Conservation (phyloP, 2,888 invertebrate species). For the Caenorhabditis imperialis region DNA sequence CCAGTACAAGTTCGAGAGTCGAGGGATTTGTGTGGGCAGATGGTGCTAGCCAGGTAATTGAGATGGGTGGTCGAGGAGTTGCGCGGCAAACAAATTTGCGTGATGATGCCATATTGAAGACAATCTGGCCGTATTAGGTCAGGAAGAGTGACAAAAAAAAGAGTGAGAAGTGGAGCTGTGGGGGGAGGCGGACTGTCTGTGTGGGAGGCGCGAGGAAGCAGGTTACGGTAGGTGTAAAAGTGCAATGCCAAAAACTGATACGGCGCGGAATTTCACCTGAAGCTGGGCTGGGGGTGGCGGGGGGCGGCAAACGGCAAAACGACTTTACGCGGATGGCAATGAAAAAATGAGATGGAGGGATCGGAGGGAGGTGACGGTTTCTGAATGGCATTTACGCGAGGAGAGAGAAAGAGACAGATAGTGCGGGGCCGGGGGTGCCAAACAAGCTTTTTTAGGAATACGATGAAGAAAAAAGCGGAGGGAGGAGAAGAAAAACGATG, state of each 20-base stretch:
- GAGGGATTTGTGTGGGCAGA: conserved; percentile 16
- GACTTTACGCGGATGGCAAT: conserved; percentile 54
- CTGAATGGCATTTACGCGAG: conserved; percentile 55
- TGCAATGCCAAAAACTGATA: conserved; percentile 38
- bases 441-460: conserved; percentile 58
- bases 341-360: conserved; percentile 44
- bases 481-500: conserved; percentile 39
- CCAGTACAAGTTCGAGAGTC: conserved; percentile 52
- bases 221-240: conserved; percentile 44
- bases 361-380: conserved; percentile 43
- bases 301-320: conserved; percentile 51
- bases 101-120: conserved; percentile 6
- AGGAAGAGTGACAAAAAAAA: conserved; percentile 15
- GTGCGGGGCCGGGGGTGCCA: conserved; percentile 44
- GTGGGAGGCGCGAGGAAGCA: conserved; percentile 1
- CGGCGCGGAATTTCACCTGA: conserved; percentile 45
- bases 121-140: conserved; percentile 1
- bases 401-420: conserved; percentile 42
- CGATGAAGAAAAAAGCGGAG: conserved; percentile 30
- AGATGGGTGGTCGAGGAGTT: conserved; percentile 30
- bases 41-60: conserved; percentile 47
- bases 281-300: conserved; percentile 50
- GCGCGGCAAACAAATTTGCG: conserved; percentile 27
- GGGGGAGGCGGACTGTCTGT: conserved; percentile 14
- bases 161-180: conserved; percentile 1